Percentiles rank a stretch among this genome's conserved stretches.
Evolutionary conservation across 1,140 invertebrate species (phyloP).

Genomic region (Drosophila tropicalis): DNA sequence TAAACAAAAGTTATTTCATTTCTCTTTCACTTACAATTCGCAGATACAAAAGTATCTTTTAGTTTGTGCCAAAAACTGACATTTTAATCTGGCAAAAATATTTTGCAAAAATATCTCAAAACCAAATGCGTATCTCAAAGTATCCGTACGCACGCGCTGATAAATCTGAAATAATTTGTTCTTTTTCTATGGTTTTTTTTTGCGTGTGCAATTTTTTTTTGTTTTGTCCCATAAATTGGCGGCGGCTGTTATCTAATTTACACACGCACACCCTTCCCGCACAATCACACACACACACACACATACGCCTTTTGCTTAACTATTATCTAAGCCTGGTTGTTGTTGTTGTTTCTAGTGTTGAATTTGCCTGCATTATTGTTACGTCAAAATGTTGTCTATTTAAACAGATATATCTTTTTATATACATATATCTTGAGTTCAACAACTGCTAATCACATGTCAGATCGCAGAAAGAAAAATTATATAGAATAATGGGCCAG

Average conservation of each 20-base stretch:
- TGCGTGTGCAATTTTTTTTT: conserved; percentile 46
- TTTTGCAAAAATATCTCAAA: conserved; percentile 12
- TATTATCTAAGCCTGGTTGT: conserved; percentile 12
- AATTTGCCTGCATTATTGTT: conserved; percentile 32
- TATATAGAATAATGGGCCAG: background rate
- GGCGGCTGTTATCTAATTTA: conserved; percentile 66
- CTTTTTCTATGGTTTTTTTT: background rate
- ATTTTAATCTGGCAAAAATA: conserved; percentile 16
- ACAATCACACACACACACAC: background rate
- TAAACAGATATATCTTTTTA: conserved; percentile 10
- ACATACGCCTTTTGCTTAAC: background rate
- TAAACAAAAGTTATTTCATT: background rate
- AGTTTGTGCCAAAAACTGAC: conserved; percentile 16
- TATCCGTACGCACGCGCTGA: conserved; percentile 50
- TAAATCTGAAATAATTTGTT: conserved; percentile 33
- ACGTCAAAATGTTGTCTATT: conserved; percentile 34
- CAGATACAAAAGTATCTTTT: background rate
- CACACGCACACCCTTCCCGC: background rate
- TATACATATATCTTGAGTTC: conserved; percentile 50
- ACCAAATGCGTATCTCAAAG: conserved; percentile 43
- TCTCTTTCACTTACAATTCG: background rate
- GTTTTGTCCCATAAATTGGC: conserved; percentile 55
- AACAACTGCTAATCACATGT: conserved; percentile 77
- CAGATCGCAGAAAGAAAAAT: conserved; percentile 33
- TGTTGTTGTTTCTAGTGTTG: conserved; percentile 10